Conservation (phyloP, 2,797 vertebrate species). For the Leptodactylus fallax region DNA sequence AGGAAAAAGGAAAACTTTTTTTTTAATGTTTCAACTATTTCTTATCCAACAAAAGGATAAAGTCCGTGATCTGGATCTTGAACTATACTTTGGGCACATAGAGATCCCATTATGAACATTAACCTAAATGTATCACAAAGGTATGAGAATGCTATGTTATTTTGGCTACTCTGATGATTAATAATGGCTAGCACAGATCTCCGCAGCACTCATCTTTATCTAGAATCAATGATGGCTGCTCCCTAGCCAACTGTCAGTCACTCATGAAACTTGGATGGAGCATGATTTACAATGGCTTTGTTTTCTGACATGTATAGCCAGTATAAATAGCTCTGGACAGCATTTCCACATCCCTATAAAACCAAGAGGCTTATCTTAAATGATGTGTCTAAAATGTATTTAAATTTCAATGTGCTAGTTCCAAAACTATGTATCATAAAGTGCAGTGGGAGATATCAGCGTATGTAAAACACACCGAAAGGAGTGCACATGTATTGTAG, state of each 20-base stretch:
- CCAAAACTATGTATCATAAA: slow-evolving; percentile 45
- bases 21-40: not conserved
- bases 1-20: not conserved
- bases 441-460: slow-evolving; percentile 8
- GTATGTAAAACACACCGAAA: slow-evolving; percentile 47
- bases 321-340: slow-evolving; percentile 54
- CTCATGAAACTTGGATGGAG: slow-evolving; percentile 25
- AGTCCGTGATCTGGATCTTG: slow-evolving; percentile 5
- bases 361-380: slow-evolving; percentile 55
- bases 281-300: slow-evolving; percentile 54
- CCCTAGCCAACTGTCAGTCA: slow-evolving; percentile 52
- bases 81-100: not conserved
- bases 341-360: slow-evolving; percentile 42
- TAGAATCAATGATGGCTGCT: slow-evolving; percentile 45
- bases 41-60: not conserved
- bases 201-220: slow-evolving; percentile 45
- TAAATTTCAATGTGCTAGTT: slow-evolving; percentile 49
- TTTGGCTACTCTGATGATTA: slow-evolving; percentile 34
- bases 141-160: not conserved
- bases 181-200: slow-evolving; percentile 26
- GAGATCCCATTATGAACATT: not conserved
- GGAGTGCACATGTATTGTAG: slow-evolving; percentile 49
- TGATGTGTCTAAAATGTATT: slow-evolving; percentile 50
- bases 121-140: not conserved
- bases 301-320: slow-evolving; percentile 53